A percentile compares a stretch with the other conserved stretches of the same genome.
Evolutionary conservation across 2,113 vertebrate species (phyloP).

Genomic region (Thunnus maccoyii): DNA sequence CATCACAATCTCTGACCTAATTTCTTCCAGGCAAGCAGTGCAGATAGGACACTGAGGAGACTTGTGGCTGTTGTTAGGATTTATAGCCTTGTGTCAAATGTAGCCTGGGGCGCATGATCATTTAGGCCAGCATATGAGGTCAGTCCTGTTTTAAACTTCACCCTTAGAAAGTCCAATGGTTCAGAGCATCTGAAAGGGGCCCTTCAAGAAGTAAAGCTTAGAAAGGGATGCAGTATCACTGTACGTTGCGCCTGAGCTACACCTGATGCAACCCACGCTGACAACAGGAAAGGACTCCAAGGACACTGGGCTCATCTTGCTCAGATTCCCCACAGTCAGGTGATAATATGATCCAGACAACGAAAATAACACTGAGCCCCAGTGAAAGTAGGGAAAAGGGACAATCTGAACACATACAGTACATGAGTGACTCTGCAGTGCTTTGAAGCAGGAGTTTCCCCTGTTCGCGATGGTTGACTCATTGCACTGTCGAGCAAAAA

Average conservation of each 20-base stretch:
- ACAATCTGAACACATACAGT: conserved; percentile 1
- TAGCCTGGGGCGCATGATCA: conserved; percentile 35
- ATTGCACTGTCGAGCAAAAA: conserved; percentile 11
- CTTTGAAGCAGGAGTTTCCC: conserved; percentile 22
- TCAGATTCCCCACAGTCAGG: conserved; percentile 44
- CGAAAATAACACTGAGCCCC: conserved; percentile 45
- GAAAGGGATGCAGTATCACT: neutral
- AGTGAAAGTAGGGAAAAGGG: neutral
- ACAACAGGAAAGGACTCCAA: conserved; percentile 39
- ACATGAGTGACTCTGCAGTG: conserved; percentile 4
- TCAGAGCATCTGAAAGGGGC: conserved; percentile 7
- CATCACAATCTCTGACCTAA: conserved; percentile 65
- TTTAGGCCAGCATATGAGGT: conserved; percentile 38
- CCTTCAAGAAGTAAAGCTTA: neutral
- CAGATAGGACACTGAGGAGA: conserved; percentile 44
- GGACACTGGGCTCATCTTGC: conserved; percentile 46
- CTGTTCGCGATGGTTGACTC: conserved; percentile 37
- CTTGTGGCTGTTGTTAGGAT: conserved; percentile 48
- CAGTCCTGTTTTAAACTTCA: conserved; percentile 13
- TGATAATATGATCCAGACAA: conserved; percentile 56
- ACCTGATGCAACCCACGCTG: conserved; percentile 35
- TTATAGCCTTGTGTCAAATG: conserved; percentile 28
- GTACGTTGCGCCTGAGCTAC: conserved; percentile 29
- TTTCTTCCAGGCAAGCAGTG: conserved; percentile 43
- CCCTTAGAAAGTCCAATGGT: neutral